These are phyloP conservation scores for Caenorhabditis parvicauda DNA, from an alignment of 2,888 invertebrate genomes.

Conservation along the genomic window DNA sequence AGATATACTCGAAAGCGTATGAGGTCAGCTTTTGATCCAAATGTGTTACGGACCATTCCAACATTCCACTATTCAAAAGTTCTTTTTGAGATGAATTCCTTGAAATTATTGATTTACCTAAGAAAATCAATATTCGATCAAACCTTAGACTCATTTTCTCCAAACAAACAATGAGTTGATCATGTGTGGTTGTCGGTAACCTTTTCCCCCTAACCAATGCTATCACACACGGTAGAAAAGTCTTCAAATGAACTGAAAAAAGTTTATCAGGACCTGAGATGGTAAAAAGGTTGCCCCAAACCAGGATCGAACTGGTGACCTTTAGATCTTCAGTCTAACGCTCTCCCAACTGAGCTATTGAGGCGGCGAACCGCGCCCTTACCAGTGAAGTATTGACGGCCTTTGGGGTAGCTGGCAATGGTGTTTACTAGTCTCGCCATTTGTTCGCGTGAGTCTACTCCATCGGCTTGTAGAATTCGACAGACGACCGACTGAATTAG, in stretches of 20 bases:
- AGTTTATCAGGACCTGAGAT: not conserved
- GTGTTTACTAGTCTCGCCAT: slow-evolving; percentile 41
- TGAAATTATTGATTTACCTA: slow-evolving; percentile 3
- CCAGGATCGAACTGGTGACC: slow-evolving; percentile 57
- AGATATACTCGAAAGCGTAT: slow-evolving; percentile 39
- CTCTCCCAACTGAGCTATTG: slow-evolving; percentile 60
- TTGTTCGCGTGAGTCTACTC: slow-evolving; percentile 38
- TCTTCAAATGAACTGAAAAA: slow-evolving; percentile 27
- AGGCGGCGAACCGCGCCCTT: not conserved
- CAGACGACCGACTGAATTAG: slow-evolving; percentile 24
- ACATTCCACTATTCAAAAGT: slow-evolving; percentile 29
- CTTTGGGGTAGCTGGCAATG: slow-evolving; percentile 30
- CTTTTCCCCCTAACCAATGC: slow-evolving; percentile 32
- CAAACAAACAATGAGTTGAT: slow-evolving; percentile 33
- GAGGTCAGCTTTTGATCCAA: slow-evolving; percentile 31
- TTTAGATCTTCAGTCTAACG: slow-evolving; percentile 62
- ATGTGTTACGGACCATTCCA: slow-evolving; percentile 38
- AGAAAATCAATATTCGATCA: not conserved
- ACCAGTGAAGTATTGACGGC: slow-evolving; percentile 32
- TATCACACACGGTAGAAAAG: slow-evolving; percentile 27
- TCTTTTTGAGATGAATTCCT: slow-evolving; percentile 26
- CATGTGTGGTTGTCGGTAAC: slow-evolving; percentile 34
- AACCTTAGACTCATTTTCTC: slow-evolving; percentile 37
- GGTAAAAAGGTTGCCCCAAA: not conserved
- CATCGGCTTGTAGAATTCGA: slow-evolving; percentile 37